phyloP scores from a whole-genome alignment of 2,113 vertebrate genomes.

The Mormyrus lacerda region DNA sequence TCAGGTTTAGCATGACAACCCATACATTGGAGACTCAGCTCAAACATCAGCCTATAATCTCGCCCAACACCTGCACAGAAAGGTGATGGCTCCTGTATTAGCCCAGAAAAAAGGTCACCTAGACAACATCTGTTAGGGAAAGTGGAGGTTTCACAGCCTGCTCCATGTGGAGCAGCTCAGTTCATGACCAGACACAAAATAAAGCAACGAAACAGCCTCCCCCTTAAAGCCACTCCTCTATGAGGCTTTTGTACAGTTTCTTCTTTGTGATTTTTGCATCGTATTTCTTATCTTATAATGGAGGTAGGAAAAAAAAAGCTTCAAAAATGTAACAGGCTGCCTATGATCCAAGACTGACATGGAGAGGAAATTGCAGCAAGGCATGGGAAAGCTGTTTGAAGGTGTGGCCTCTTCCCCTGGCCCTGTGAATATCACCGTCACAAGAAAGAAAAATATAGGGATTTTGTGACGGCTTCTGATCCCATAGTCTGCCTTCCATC shows the following conservation, averaged over 20 bases:
- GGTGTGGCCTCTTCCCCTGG: neutral
- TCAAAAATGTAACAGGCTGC: constrained; percentile 9
- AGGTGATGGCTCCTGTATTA: neutral
- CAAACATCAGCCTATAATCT: neutral
- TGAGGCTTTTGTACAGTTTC: neutral
- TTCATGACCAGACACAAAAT: neutral
- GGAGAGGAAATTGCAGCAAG: neutral
- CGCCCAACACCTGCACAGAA: neutral
- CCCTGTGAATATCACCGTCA: neutral
- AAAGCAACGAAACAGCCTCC: neutral
- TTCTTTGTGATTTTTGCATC: neutral
- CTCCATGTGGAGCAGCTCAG: neutral
- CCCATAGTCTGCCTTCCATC: neutral
- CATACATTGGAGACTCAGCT: neutral
- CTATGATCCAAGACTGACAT: neutral
- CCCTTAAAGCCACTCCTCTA: neutral
- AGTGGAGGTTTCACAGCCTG: neutral
- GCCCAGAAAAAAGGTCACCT: neutral
- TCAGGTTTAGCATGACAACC: neutral
- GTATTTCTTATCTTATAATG: neutral
- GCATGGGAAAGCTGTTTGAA: neutral
- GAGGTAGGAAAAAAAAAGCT: neutral
- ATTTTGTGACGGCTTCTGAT: neutral
- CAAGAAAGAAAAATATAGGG: neutral
- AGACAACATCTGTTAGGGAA: neutral